Percentiles rank a stretch among this genome's conserved stretches.
Conservation (phyloP, 2,797 vertebrate genomes). For the Ceryle rudis region DNA sequence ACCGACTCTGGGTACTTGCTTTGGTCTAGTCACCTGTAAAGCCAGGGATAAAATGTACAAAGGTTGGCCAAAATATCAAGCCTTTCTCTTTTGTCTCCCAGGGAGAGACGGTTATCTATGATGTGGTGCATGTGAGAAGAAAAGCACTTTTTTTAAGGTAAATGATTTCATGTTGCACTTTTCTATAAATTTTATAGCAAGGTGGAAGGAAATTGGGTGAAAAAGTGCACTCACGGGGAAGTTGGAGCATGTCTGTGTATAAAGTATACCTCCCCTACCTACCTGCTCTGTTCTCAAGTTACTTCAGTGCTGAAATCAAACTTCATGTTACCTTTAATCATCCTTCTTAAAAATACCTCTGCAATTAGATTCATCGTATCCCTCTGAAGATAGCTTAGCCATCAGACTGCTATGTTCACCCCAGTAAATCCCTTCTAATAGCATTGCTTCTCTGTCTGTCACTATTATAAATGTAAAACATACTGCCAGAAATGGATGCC, state of each 20-base stretch:
- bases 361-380: background rate
- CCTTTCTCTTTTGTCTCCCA: background rate
- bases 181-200: fast-evolving
- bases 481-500: background rate
- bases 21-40: background rate
- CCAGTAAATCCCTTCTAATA: background rate
- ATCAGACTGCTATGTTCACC: background rate
- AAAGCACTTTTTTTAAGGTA: background rate
- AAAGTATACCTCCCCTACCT: background rate
- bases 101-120: background rate
- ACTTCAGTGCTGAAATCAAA: background rate
- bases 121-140: background rate
- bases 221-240: background rate
- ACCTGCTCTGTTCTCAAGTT: background rate
- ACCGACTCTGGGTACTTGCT: background rate
- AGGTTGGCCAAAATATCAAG: background rate
- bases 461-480: background rate
- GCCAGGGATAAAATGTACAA: background rate
- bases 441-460: background rate
- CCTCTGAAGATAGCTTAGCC: background rate
- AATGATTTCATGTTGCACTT: background rate
- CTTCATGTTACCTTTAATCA: background rate
- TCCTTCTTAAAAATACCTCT: background rate
- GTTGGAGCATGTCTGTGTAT: background rate
- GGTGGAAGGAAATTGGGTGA: background rate